A percentile compares a stretch with the other conserved stretches of the same genome.
Conservation (phyloP, 2,797 vertebrate species). For the Distichodus sexfasciatus region DNA sequence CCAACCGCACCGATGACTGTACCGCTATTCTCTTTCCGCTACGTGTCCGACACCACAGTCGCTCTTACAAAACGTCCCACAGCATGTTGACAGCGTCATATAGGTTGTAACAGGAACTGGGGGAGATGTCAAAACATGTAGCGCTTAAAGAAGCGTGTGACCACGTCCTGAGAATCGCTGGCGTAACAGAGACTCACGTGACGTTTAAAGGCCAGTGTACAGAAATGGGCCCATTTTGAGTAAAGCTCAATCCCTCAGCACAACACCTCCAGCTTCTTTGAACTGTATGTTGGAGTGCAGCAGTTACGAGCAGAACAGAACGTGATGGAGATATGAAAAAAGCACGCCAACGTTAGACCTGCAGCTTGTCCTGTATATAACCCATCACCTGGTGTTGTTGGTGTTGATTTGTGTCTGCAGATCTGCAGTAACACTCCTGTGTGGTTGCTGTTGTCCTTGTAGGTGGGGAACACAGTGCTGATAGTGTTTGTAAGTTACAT, state of each 20-base stretch:
- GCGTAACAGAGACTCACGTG: neutral
- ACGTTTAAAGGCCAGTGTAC: neutral
- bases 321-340: too few relatives aligned
- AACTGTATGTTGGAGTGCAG: too few relatives aligned
- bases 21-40: neutral
- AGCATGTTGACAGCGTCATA: conserved; percentile 6
- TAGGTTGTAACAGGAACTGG: conserved; percentile 20
- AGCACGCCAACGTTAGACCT: too few relatives aligned
- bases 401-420: neutral
- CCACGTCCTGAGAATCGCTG: neutral
- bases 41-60: neutral
- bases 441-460: conserved; percentile 8
- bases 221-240: neutral
- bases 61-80: conserved; percentile 3
- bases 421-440: too few relatives aligned
- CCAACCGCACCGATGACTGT: neutral
- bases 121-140: conserved; percentile 14
- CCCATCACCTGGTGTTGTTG: neutral
- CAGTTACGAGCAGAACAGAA: too few relatives aligned
- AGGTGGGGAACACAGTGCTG: conserved; percentile 90
- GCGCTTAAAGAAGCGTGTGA: neutral
- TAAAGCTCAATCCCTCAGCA: neutral
- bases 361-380: neutral
- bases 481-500: conserved; percentile 97
- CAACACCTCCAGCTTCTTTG: too few relatives aligned